A percentile compares a stretch with the other conserved stretches of the same genome.
These are phyloP conservation scores for Petrocephalus schoutedeni DNA, from an alignment of 2,797 vertebrate species.

Conservation along the genomic window DNA sequence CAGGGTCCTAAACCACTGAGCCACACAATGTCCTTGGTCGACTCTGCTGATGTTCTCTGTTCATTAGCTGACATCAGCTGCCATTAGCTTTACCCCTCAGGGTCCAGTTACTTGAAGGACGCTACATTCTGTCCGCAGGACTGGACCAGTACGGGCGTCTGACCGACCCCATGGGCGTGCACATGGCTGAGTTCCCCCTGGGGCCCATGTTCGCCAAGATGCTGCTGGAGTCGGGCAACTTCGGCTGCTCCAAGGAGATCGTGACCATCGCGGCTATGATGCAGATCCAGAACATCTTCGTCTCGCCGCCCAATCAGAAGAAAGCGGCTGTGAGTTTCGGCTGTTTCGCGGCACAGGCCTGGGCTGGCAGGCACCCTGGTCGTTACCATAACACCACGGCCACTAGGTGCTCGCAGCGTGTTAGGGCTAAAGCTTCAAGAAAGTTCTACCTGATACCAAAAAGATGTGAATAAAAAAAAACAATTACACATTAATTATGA, in stretches of 20 bases:
- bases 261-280: conserved; percentile 96
- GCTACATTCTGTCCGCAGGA: conserved; percentile 58
- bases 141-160: conserved; percentile 89
- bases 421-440: conserved; percentile 8
- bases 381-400: neutral
- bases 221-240: conserved; percentile 94
- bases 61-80: neutral
- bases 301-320: conserved; percentile 85
- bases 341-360: neutral
- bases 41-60: neutral
- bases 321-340: conserved; percentile 75
- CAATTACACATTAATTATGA: neutral
- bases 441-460: neutral
- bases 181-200: conserved; percentile 95
- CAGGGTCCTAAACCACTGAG: neutral
- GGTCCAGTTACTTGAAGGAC: neutral
- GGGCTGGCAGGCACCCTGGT: neutral
- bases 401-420: neutral
- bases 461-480: neutral
- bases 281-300: conserved; percentile 96
- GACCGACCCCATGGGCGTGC: conserved; percentile 87
- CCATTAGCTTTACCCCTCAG: neutral
- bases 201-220: conserved; percentile 99
- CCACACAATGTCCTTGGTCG: neutral
- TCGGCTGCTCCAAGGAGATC: conserved; percentile 94